Percentiles rank a stretch among this genome's conserved stretches.
Conservation (phyloP, 2,888 invertebrate genomes). For the Caradrina kadenii region DNA sequence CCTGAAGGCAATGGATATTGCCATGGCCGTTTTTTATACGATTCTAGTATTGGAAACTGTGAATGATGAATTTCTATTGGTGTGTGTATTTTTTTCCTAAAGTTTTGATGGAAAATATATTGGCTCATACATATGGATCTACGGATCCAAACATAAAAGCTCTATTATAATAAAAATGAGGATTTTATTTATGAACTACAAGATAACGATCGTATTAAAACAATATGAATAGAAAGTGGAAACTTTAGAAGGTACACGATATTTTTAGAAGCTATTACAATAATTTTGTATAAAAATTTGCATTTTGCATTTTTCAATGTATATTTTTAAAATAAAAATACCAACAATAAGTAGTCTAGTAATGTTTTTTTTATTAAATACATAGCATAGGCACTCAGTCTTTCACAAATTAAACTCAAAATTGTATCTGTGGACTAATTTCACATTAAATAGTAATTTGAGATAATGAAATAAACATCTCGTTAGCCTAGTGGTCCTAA, state of each 20-base stretch:
- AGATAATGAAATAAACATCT: too few relatives aligned
- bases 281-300: too few relatives aligned
- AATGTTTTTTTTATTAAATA: too few relatives aligned
- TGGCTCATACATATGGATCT: slow-evolving; percentile 63
- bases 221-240: slow-evolving; percentile 26
- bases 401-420: too few relatives aligned
- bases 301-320: too few relatives aligned
- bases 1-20: slow-evolving; percentile 80
- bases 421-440: too few relatives aligned
- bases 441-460: too few relatives aligned
- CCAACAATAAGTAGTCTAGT: too few relatives aligned
- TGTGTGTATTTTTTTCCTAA: slow-evolving; percentile 68
- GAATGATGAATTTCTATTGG: slow-evolving; percentile 75
- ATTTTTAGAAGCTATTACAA: too few relatives aligned
- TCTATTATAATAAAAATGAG: slow-evolving; percentile 32
- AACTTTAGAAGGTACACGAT: not conserved
- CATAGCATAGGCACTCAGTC: too few relatives aligned
- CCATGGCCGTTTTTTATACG: slow-evolving; percentile 77
- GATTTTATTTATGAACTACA: slow-evolving; percentile 26
- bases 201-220: slow-evolving; percentile 6
- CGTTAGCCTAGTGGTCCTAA: too few relatives aligned
- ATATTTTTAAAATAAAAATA: too few relatives aligned
- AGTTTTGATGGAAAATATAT: slow-evolving; percentile 67
- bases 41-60: slow-evolving; percentile 72
- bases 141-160: slow-evolving; percentile 34